Evolutionary conservation across 2,797 vertebrate genomes (phyloP), one percentile per base, ranked within the genome.

Genomic region (Pelodytes ibericus): DNA sequence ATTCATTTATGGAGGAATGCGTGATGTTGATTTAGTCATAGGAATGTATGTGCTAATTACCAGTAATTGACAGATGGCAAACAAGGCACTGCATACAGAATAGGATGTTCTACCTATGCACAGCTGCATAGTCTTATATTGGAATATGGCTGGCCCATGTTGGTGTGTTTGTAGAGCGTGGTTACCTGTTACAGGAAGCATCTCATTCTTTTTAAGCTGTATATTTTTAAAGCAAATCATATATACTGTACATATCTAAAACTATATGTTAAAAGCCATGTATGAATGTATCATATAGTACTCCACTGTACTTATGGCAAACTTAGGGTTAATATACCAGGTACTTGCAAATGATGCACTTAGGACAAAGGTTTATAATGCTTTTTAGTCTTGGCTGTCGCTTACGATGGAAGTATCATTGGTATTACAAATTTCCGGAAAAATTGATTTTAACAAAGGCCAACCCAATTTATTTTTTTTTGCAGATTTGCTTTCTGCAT

Each of bases 61-160:
- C 6, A 65, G 59, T 80, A 77, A 47, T 49, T 79, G 75, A 81
- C 71, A 57, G 77, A 62, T 31, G 79, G 82, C 82, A 75, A 82
- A 74, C 20, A 61, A 74, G 80, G 80, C 81, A 81, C 74, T 71
- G 7, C 44, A 77, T 58, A 82, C 67, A 53, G 53, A 75, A 81
- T 81, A 82, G 71, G 75, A 80, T 81, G 82, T 71, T 47, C 82
- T 83, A 69, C 79, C 83, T 80, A 74, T 83, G 77, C 68, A 80
- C 78, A n/a, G 71, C 82, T 81, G 83, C 81, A 83, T 83, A 81
- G 81, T 82, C 80, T 83, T 86, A 62, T 77, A 75, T 77, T 85
- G 79, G 83, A 88, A 91, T 89, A 82, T 92, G 93, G 91, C 91
- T 92, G 91, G 91, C 87, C 91, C 92, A 91, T 91, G 87, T 87